Evolutionary conservation across 2,113 vertebrate species (phyloP), one percentile per base, ranked within the genome.

Genomic region (Strix aluco): DNA sequence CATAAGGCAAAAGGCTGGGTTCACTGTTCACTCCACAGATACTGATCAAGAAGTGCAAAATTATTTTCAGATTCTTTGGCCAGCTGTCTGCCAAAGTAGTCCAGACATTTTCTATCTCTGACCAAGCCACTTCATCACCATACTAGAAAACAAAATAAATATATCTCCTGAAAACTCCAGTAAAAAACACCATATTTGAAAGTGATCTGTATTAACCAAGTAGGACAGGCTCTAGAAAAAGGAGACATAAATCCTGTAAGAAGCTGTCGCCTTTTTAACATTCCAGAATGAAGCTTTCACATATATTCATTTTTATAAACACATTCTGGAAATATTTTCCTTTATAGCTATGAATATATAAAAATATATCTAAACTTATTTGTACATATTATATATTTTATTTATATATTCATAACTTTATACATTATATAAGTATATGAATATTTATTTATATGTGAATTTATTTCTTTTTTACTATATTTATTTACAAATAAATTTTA

Each of bases 61-160:
- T 99, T 96, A 99, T 99, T 97, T 99, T 99, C 96, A 99, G 98
- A 98, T 99, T 99, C 97, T 99, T 99, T 19, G 99, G 99, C 99
- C 99, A 99, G 95, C 99, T 99, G 93, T 99, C 99, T 84, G 99
- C 99, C 90, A 99, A 98, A 10, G 99, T 99, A 89, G 99, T 99
- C 99, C 99, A 99, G 27, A 99, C 99, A 5, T 99, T 99, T 98
- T 99, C 99, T 70, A 99, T 99, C 97, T 99, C 99, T 3, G 99
- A 99, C 99, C 99, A 99, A 36, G 99, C 99, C 95, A 99, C 98
- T 97, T 99, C 99, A 88, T 99, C 99, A 8, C 99, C 99, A 15
- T 99, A 99, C 99, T 99, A 74, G 92, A 75, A 96, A 97, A 98
- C 36, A 96, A 46, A 96, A 92, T 11, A 81, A 90, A 54, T 23